Evolutionary conservation across 2,888 invertebrate genomes (phyloP), one percentile per base, ranked within the genome.

Genomic region (Neoitamus cyanurus): DNA sequence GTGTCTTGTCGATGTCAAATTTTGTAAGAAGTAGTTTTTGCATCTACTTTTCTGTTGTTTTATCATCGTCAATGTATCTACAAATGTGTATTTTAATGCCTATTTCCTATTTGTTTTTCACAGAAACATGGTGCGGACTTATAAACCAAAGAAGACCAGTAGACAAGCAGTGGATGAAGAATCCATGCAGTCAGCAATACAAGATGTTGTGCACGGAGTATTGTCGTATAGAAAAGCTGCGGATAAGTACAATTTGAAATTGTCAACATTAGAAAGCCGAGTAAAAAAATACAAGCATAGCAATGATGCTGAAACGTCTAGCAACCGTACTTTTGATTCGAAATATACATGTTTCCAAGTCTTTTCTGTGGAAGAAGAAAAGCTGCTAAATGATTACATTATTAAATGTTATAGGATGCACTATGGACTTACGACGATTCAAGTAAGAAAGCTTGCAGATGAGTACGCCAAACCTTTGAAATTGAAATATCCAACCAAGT

Each of bases 151-250:
- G 31, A 48, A 78, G 84, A 84, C 84, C 77, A 42, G 77, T 31
- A 84, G 84, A 68, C 28, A 78, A 82, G 58, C 78, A 42, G 73
- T 84, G 84, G 77, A 77, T 84, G 84, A 84, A 84, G 31, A 84
- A 69, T 83, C 77, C 46, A 77, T 84, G 84, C 46, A 83, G 78
- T 84, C 77, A 78, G 77, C 84, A 82, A 77, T 77, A 84, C 69
- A 84, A 46, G 84, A 84, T 82, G 84, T 77, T 42, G 13, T 84
- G 78, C 46, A 84, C 25, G 84, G 77, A 48, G 77, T 48, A 36
- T n/a, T 80, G 70, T 77, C 84, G 20, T 84, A 84, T 78, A 78
- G 84, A 84, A 84, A 84, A 84, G 37, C 77, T 84, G 78, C 77
- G 37, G 48, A 77, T 48, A 84, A 84, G 46, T 84, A 84, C 31